Conservation (phyloP, 1,140 invertebrate genomes). For the Probaryconus sp. region DNA sequence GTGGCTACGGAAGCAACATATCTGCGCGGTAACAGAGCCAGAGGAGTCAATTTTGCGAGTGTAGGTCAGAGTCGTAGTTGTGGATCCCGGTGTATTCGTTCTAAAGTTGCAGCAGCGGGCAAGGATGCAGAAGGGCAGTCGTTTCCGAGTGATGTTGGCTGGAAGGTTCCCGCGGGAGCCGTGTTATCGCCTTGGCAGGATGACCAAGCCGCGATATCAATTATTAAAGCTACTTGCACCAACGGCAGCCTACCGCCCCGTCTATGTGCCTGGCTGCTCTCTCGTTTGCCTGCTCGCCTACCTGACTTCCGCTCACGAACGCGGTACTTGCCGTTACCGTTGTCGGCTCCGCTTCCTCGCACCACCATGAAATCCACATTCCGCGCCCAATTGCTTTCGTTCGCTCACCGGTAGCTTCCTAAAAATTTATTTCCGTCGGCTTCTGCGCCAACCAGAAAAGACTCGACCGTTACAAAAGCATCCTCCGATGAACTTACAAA, state of each 20-base stretch:
- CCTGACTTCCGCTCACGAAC: constrained; percentile 39
- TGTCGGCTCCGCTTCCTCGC: constrained; percentile 43
- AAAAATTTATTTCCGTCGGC: constrained; percentile 60
- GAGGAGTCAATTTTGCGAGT: constrained; percentile 12
- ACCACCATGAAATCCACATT: constrained; percentile 57
- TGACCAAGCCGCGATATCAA: constrained; percentile 78
- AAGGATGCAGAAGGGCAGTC: constrained; percentile 64
- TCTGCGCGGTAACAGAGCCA: constrained; percentile 9
- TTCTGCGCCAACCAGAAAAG: constrained; percentile 36
- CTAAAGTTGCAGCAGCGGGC: constrained; percentile 30
- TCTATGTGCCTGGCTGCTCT: constrained; percentile 34
- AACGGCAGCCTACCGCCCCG: constrained; percentile 57
- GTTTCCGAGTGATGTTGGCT: constrained; percentile 62
- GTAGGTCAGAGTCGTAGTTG: constrained; percentile 21
- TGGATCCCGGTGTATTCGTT: constrained; percentile 14
- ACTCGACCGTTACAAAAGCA: constrained; percentile 49
- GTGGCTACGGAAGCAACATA: constrained; percentile 9
- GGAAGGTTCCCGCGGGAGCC: constrained; percentile 77
- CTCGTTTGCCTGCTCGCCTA: constrained; percentile 22
- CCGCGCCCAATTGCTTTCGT: constrained; percentile 60
- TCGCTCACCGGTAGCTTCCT: constrained; percentile 47
- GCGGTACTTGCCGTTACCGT: constrained; percentile 7
- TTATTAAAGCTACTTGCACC: constrained; percentile 78
- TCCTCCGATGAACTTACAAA: constrained; percentile 48
- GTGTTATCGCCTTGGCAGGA: constrained; percentile 79